Evolutionary conservation across 2,797 vertebrate genomes (phyloP).

Genomic region (Pelochelys cantorii): DNA sequence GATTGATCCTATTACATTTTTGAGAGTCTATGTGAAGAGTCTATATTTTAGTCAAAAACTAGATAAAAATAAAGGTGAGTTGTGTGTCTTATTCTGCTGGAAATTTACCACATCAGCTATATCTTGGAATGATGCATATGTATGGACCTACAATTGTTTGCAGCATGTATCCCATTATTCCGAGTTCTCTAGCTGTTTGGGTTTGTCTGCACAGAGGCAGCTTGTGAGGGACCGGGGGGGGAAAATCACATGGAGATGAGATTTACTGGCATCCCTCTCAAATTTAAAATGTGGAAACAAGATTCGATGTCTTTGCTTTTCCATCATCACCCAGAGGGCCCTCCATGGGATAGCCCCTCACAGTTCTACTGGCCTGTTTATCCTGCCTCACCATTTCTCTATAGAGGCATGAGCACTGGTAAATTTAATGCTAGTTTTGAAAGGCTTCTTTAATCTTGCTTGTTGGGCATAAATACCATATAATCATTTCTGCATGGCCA

Average conservation of each 20-base stretch:
- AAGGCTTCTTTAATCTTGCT: conserved; percentile 31
- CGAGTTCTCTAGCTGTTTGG: background rate
- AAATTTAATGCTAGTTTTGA: conserved; percentile 23
- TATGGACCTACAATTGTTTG: background rate
- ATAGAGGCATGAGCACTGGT: background rate
- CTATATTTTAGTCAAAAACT: rapidly evolving
- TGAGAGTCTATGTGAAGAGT: background rate
- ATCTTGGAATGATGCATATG: background rate
- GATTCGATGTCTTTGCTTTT: background rate
- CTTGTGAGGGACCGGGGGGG: background rate
- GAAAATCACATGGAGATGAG: background rate
- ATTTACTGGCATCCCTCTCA: background rate
- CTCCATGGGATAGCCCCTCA: rapidly evolving
- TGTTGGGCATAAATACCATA: conserved; percentile 24
- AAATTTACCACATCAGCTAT: background rate
- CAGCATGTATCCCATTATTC: rapidly evolving
- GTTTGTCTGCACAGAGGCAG: background rate
- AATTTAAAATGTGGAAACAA: background rate
- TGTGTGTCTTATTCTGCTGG: background rate
- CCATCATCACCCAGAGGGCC: rapidly evolving
- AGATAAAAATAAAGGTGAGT: background rate
- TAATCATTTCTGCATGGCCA: conserved; percentile 12
- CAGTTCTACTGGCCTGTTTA: background rate
- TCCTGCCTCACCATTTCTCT: background rate
- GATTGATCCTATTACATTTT: background rate